Percentiles rank a stretch among this genome's conserved stretches.
These are phyloP conservation scores for Astreopora myriophthalma DNA, from an alignment of 64 coral and sea anemone genomes.

Conservation along the genomic window DNA sequence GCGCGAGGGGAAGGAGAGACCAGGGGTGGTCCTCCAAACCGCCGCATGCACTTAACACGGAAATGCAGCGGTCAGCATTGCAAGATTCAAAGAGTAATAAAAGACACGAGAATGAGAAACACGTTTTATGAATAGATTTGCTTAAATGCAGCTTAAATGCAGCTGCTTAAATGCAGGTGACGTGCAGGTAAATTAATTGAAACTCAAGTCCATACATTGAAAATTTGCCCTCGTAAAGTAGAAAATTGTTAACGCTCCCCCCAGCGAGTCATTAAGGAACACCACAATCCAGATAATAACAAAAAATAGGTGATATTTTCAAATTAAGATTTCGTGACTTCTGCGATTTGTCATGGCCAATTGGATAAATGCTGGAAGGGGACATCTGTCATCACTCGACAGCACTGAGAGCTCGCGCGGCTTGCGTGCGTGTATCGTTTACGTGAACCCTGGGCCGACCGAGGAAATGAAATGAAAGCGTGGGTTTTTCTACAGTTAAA, in stretches of 20 bases:
- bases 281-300: not conserved
- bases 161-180: not conserved
- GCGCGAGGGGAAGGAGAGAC: not conserved
- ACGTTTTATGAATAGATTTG: not conserved
- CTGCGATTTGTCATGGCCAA: not conserved
- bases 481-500: not conserved
- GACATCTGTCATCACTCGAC: slow-evolving; percentile 2
- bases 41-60: too few relatives aligned
- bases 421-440: not conserved
- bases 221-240: not conserved
- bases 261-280: not conserved
- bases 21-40: too few relatives aligned
- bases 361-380: not conserved
- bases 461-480: not conserved
- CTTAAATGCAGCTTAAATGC: not conserved
- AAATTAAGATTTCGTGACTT: slow-evolving; percentile 26
- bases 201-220: not conserved
- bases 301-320: not conserved
- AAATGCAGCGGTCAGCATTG: not conserved
- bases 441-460: not conserved
- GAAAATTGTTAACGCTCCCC: not conserved
- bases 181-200: not conserved
- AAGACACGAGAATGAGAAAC: not conserved
- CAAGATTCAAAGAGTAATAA: not conserved
- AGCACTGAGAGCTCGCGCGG: not conserved